Evolutionary conservation across 2,888 invertebrate genomes (phyloP).

Genomic region (Pogonocherus hispidulus): DNA sequence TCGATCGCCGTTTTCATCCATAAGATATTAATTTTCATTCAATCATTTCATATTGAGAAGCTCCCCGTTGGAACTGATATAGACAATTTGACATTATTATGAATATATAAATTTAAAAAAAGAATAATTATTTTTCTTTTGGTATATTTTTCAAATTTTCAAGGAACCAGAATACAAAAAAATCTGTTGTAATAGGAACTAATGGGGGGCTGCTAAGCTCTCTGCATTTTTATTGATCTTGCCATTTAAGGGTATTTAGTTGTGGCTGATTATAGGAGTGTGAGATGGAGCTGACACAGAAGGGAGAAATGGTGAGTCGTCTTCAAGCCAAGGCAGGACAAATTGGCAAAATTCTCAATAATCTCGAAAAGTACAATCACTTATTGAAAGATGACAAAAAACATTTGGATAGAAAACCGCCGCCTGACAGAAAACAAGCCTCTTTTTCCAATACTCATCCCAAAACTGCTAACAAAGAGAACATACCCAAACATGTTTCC

Average conservation of each 20-base stretch:
- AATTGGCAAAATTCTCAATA: slow-evolving; percentile 93
- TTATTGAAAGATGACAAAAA: slow-evolving; percentile 74
- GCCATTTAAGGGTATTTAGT: slow-evolving; percentile 13
- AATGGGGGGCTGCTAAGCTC: background rate
- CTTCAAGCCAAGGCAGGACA: slow-evolving; percentile 96
- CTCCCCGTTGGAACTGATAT: no score
- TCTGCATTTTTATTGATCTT: background rate
- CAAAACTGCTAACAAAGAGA: slow-evolving; percentile 47
- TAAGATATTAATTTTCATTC: background rate
- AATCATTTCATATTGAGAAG: background rate
- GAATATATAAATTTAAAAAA: no score
- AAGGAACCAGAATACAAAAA: no score
- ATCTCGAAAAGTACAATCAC: slow-evolving; percentile 89
- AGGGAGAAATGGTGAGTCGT: slow-evolving; percentile 94
- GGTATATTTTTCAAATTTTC: no score
- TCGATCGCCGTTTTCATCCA: background rate
- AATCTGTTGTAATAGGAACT: no score
- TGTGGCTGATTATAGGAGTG: slow-evolving; percentile 81
- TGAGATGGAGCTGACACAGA: slow-evolving; percentile 95
- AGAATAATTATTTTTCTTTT: no score
- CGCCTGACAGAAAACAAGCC: slow-evolving; percentile 46
- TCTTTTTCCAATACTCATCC: slow-evolving; percentile 9
- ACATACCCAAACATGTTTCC: slow-evolving; percentile 41
- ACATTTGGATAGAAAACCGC: slow-evolving; percentile 46
- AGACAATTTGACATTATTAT: no score